phyloP scores from a whole-genome alignment of 30 jellyfish, hydroid and myxozoan species.

The Rhopilema esculentum region DNA sequence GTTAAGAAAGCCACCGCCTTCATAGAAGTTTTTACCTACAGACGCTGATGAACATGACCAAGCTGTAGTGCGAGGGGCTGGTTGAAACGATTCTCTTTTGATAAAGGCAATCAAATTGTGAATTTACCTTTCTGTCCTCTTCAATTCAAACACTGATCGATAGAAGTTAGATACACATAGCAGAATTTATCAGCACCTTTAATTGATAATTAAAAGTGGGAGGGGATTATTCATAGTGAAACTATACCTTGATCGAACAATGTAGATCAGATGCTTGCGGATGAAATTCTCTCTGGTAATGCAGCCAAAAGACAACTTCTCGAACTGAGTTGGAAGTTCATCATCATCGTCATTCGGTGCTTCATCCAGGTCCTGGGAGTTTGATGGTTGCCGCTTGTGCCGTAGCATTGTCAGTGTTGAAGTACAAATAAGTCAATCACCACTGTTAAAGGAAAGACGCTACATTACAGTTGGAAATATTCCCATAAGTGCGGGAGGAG shows the following conservation, averaged over 20 bases:
- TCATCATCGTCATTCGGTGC: conserved; percentile 4
- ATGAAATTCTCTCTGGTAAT: conserved; percentile 34
- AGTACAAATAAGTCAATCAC: background rate
- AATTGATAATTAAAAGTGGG: background rate
- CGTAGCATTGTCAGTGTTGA: background rate
- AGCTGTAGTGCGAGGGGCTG: too few relatives aligned
- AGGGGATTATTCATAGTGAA: background rate
- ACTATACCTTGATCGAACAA: conserved; percentile 60
- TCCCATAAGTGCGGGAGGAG: background rate
- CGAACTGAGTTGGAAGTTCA: conserved; percentile 38
- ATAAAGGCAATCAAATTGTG: too few relatives aligned
- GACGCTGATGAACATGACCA: too few relatives aligned
- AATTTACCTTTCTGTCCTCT: too few relatives aligned
- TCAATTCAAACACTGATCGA: too few relatives aligned
- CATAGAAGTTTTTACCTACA: too few relatives aligned
- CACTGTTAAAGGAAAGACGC: background rate
- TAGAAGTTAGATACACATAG: too few relatives aligned
- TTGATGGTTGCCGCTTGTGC: background rate
- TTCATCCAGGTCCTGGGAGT: background rate
- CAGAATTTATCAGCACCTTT: too few relatives aligned
- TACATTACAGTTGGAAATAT: background rate
- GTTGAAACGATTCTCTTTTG: too few relatives aligned
- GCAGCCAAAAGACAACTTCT: conserved; percentile 54
- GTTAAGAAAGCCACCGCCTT: too few relatives aligned
- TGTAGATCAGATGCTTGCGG: conserved; percentile 43